phyloP scores from a whole-genome alignment of 2,888 invertebrate species.

The Caenorhabditis angaria region DNA sequence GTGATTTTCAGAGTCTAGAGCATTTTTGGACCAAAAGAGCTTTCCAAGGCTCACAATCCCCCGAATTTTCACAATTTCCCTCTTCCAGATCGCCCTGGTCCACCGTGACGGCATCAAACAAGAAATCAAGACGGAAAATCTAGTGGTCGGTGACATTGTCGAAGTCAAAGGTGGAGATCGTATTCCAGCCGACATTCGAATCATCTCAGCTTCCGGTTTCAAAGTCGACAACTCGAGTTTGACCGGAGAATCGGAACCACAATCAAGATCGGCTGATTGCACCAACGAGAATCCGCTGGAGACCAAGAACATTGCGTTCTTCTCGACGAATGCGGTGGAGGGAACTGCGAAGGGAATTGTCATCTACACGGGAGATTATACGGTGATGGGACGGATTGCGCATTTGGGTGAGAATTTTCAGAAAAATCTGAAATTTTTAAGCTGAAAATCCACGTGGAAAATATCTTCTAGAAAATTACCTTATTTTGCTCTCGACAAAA shows the following conservation, averaged over 20 bases:
- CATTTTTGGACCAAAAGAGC: neutral
- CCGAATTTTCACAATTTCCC: neutral
- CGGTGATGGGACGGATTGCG: slow-evolving; percentile 80
- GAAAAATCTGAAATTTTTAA: too few species aligned
- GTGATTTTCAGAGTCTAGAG: too few species aligned
- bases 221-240: slow-evolving; percentile 79
- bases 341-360: slow-evolving; percentile 78
- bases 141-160: slow-evolving; percentile 95
- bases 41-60: neutral
- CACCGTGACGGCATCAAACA: slow-evolving; percentile 75
- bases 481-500: too few species aligned
- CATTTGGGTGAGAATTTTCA: too few species aligned
- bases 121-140: slow-evolving; percentile 78
- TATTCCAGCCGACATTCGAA: slow-evolving; percentile 95
- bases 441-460: too few species aligned
- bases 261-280: slow-evolving; percentile 74
- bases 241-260: slow-evolving; percentile 76
- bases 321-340: slow-evolving; percentile 77
- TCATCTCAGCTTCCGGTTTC: slow-evolving; percentile 92
- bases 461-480: too few species aligned
- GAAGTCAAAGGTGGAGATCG: slow-evolving; percentile 99
- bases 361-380: slow-evolving; percentile 64
- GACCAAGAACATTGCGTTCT: slow-evolving; percentile 76
- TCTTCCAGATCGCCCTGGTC: slow-evolving; percentile 85
- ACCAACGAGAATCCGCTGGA: slow-evolving; percentile 76